Base-by-base conservation (phyloP, 2,113 vertebrate species). In the Myodes glareolus region DNA sequence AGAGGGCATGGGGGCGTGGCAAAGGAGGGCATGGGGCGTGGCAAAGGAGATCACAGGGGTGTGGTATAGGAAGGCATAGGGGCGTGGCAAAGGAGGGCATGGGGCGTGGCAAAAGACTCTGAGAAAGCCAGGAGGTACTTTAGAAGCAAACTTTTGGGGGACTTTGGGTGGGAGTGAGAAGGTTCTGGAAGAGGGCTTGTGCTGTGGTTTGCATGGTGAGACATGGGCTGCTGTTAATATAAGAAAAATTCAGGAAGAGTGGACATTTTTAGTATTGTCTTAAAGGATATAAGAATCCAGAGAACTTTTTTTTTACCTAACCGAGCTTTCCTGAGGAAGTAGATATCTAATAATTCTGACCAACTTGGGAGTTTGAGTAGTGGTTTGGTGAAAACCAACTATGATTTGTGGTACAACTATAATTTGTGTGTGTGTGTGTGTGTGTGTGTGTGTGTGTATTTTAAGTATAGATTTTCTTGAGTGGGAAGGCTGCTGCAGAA, bases 221-320 rank as follows among this genome's bases (percentile, higher is more conserved):
- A 94, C 88, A 12, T 61, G 27, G 77, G 80, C 3, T 93, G 29
- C 3, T 33, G 36, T 88, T 93, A 91, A 68, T 73, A 55, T 89
- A n/a, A 95, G 92, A 92, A 95, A 76, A 94, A 94, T 91, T 93
- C 63, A 76, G 96, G 39, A 81, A 95, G 80, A 92, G n/a, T 7
- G 3, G 76, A 73, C 68, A 63, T 19, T 73, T 80, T 76, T 73
- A 81, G 39, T 55, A 75, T 21, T 67, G 21, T 80, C 88, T 81
- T 80, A 27, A 82, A 97, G 21, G 72, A 75, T 33, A 11, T 7
- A 52, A 39, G 55, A 90, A 93, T 42, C 39, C 36, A 31, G 58
- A 58, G 65, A 70, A 45, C 19, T 95, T 88, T 84, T 39, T 81
- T 36, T 81, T 76, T 73, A 52, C 7, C 7, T 39, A 61, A 42